phyloP scores from a whole-genome alignment of 2,113 vertebrate species.

The Hippopotamus amphibius region DNA sequence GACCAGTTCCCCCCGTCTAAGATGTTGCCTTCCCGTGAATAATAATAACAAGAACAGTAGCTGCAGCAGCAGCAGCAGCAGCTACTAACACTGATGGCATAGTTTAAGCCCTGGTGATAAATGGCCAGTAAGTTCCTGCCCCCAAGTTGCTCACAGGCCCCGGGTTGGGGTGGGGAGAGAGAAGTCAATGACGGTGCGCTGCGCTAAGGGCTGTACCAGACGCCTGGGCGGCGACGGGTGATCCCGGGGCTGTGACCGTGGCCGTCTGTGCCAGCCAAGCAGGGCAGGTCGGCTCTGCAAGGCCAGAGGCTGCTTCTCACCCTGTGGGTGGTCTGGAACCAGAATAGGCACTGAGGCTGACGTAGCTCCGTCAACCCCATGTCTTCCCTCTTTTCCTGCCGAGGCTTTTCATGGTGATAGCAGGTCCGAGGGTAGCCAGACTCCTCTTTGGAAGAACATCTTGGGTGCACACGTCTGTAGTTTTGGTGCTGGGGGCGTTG shows the following conservation, averaged over 20 bases:
- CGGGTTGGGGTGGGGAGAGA: neutral
- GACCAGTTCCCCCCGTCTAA: neutral
- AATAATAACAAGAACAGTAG: neutral
- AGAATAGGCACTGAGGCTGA: neutral
- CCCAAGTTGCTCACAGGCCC: neutral
- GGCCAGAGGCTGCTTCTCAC: neutral
- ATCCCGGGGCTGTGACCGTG: neutral
- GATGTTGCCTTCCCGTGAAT: neutral
- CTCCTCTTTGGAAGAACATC: neutral
- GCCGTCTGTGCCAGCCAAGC: rapidly evolving
- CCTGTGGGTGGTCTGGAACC: neutral
- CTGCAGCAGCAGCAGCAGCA: neutral
- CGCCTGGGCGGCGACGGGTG: neutral
- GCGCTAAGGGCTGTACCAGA: neutral
- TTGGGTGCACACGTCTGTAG: neutral
- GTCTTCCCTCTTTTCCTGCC: neutral
- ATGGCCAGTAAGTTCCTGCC: neutral
- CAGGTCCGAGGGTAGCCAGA: too few relatives aligned
- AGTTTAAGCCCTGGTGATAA: neutral
- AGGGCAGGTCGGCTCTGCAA: neutral
- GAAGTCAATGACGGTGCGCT: rapidly evolving
- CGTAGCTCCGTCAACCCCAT: rapidly evolving
- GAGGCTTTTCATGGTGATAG: neutral
- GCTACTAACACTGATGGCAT: too few relatives aligned
- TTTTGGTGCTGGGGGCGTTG: neutral